Evolutionary conservation across 2,797 vertebrate species (phyloP), one percentile per base, ranked within the genome.

Genomic region (Catamblyrhynchus diadema): DNA sequence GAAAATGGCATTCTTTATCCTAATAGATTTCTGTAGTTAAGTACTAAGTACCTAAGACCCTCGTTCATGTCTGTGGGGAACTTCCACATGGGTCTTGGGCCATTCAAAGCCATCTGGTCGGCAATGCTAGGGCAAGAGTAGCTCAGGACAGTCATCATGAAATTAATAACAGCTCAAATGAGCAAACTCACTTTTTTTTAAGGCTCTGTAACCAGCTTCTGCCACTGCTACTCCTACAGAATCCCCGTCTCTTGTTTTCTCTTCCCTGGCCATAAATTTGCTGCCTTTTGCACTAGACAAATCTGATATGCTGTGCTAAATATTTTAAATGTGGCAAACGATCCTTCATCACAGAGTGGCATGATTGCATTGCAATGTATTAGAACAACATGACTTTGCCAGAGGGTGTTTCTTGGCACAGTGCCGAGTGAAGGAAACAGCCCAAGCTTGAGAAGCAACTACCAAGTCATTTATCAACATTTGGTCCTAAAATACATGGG

Each of bases 331-430:
- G 71, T 90, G 80, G 91, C 82, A 94, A 94, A 84, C 0, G 2
- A 91, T 93, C 74, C 82, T 66, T 96, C 93, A 90, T 90, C 28
- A 1, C 39, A 73, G 67, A 94, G 86, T 61, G 69, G 84, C 75
- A 94, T n/a, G 80, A 94, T 91, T 88, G 60, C 91, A 90, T 91
- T 93, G 86, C 73, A 57, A 67, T 67, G 81, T 84, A 90, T 94
- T 88, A 90, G 89, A 96, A 73, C 72, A 93, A 90, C 81, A 64
- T 57, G 89, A 94, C 91, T 95, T 96, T 94, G 94, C 96, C 93
- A 90, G 91, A 83, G 89, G 94, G 93, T 92, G 78, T 94, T 94
- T 82, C 80, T 19, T 94, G 90, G 91, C 94, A 67, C 64, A 0
- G 1, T 2, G 17, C 80, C 10, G 1, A 86, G 60, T 41, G 82